Base-by-base conservation (phyloP, 2,797 vertebrate genomes). In the Antrozous pallidus region DNA sequence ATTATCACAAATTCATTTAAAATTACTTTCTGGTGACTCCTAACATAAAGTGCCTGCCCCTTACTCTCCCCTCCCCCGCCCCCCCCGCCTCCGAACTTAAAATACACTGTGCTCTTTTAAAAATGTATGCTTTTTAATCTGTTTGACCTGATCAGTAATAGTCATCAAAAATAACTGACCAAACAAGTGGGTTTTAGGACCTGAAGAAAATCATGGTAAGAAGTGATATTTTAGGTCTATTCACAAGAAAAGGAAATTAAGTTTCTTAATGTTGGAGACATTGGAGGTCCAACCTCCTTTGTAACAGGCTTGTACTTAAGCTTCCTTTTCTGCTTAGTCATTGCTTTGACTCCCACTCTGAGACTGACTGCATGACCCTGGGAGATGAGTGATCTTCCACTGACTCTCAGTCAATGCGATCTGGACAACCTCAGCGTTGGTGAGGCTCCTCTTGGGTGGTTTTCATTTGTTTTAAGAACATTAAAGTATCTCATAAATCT, bases 401-500 rank as follows among this genome's bases (percentile, higher is more conserved):
- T 95, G 93, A 82, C 92, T 96, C 94, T 91, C 51, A 75, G 95
- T 88, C 94, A 92, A n/a, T 70, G 92, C 94, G 92, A 93, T 96
- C 96, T 97, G 96, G 95, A 96, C 83, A 97, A 28, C 69, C 73
- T 96, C 96, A 97, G 67, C 96, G 93, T 93, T 96, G 96, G 83
- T 94, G 63, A 92, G 36, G 63, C 89, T 94, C 95, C 94, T 94
- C 83, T 63, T 93, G 97, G 87, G 90, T 94, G 95, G 93, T 65
- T 97, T 97, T 93, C 93, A 81, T 96, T 97, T 97, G 86, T 96
- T 96, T 97, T 97, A 96, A 96, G 91, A 97, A 65, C 65, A 93
- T 86, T 79, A 97, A 95, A 94, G 93, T 85, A 97, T 95, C 96
- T 92, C 96, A 97, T 97, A 97, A 96, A 97, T 97, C 96, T 94